Percentiles rank a stretch among this genome's conserved stretches.
Conservation (phyloP, 2,797 vertebrate species). For the Falco peregrinus region DNA sequence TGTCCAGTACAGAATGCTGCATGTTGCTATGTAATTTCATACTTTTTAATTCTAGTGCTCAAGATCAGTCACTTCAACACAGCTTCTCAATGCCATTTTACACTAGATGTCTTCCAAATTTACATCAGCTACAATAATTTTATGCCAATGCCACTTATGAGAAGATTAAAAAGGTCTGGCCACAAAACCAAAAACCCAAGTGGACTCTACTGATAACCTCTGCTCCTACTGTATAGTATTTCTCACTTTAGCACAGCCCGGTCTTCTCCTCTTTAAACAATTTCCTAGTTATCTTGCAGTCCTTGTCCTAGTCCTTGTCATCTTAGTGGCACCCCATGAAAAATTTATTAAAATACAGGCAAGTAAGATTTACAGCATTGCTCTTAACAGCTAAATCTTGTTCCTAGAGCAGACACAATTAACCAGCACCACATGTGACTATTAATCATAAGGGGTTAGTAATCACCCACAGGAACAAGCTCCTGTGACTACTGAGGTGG, state of each 20-base stretch:
- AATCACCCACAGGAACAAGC: neutral
- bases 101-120: neutral
- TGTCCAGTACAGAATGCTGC: neutral
- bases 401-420: neutral
- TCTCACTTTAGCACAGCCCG: neutral
- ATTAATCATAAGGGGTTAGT: neutral
- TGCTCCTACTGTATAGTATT: neutral
- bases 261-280: neutral
- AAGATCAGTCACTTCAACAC: neutral
- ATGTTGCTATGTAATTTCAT: neutral
- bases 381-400: neutral
- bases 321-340: neutral
- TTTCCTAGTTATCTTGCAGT: neutral
- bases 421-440: neutral
- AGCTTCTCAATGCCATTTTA: neutral
- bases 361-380: neutral
- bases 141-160: neutral
- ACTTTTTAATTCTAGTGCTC: neutral
- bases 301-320: neutral
- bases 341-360: neutral
- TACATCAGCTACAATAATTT: neutral
- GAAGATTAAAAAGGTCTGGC: neutral
- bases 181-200: neutral
- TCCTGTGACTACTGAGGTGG: neutral
- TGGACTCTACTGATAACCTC: neutral